These are phyloP conservation scores for Spea multiplicata DNA, from an alignment of 2,113 vertebrate species.

Conservation along the genomic window DNA sequence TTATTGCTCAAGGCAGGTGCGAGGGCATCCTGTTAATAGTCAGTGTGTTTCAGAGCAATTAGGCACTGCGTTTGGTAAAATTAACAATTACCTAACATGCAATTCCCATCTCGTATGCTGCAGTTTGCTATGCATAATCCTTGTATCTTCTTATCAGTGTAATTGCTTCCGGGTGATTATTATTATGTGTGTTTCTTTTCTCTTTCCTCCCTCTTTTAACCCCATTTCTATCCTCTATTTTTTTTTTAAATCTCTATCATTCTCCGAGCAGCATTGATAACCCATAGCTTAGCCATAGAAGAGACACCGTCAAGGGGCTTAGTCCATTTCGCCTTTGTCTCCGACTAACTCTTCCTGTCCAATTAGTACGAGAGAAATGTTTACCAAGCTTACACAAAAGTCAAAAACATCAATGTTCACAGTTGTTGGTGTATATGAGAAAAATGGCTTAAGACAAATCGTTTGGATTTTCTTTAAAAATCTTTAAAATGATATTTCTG, in stretches of 20 bases:
- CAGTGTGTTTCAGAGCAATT: constrained; percentile 97
- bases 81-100: constrained; percentile 99
- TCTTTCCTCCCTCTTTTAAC: constrained; percentile 49
- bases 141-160: constrained; percentile 79
- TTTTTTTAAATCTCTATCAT: constrained; percentile 27
- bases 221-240: constrained; percentile 26
- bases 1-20: constrained; percentile 97
- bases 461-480: no score
- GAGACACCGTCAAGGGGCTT: constrained; percentile 3
- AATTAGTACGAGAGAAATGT: constrained; percentile 3
- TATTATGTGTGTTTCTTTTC: constrained; percentile 85
- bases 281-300: constrained; percentile 24
- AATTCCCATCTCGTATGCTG: constrained; percentile 90
- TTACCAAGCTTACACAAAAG: no score
- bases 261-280: constrained; percentile 30
- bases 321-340: constrained; percentile 1
- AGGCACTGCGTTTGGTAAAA: constrained; percentile 95
- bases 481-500: no score
- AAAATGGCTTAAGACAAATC: no score
- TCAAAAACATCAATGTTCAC: no score
- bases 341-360: background rate
- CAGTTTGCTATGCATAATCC: constrained; percentile 93
- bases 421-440: no score
- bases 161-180: constrained; percentile 85
- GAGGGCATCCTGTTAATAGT: constrained; percentile 99